A percentile compares a stretch with the other conserved stretches of the same genome.
Evolutionary conservation across 2,797 vertebrate species (phyloP).

Genomic region (Momotus momota): DNA sequence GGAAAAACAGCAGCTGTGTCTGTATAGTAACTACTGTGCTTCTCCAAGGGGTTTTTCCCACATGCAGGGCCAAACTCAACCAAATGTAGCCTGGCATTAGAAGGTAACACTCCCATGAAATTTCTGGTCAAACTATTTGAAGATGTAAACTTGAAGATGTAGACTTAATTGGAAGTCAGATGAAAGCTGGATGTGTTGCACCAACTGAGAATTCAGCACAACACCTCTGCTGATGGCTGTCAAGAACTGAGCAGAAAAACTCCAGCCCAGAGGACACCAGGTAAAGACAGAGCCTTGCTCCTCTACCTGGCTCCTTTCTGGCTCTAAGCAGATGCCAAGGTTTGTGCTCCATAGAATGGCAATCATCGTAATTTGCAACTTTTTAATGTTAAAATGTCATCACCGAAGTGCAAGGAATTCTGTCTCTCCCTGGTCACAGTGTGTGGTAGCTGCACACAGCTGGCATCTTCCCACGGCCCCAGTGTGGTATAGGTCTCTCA

Average conservation of each 20-base stretch:
- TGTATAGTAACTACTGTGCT: background rate
- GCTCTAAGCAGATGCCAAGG: background rate
- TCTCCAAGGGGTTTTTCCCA: slow-evolving; percentile 27
- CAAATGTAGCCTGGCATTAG: background rate
- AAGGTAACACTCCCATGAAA: background rate
- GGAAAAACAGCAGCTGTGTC: slow-evolving; percentile 51
- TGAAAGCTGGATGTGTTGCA: accelerated
- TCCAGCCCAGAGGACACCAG: background rate
- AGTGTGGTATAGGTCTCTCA: background rate
- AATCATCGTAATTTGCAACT: background rate
- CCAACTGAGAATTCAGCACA: background rate
- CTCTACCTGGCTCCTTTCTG: background rate
- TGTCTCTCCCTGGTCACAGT: background rate
- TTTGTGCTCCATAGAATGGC: background rate
- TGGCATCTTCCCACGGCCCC: background rate
- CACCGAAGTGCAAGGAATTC: background rate
- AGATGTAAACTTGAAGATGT: background rate
- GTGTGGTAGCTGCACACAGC: background rate
- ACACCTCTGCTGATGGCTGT: background rate
- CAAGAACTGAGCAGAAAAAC: background rate
- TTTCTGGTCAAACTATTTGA: background rate
- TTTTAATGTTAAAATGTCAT: slow-evolving; percentile 37
- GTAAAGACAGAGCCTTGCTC: background rate
- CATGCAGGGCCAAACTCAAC: background rate
- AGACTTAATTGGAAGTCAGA: background rate